A percentile compares a stretch with the other conserved stretches of the same genome.
phyloP scores from a whole-genome alignment of 2,888 invertebrate genomes.

The Congeria kusceri region DNA sequence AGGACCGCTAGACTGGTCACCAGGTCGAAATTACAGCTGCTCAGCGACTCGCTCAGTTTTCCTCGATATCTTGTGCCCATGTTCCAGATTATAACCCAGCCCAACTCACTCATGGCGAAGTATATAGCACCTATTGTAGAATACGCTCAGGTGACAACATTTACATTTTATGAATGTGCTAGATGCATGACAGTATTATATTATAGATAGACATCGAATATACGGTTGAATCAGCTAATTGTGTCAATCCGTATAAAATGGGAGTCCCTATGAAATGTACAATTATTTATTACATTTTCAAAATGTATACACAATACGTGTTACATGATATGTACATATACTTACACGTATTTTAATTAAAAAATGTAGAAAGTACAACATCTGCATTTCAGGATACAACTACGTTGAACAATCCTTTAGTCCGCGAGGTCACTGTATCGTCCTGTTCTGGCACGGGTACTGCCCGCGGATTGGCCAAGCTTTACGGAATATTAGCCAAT shows the following conservation, averaged over 20 bases:
- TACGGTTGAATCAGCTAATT: too few relatives aligned
- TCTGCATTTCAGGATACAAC: conserved; percentile 29
- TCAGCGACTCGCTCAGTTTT: conserved; percentile 23
- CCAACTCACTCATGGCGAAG: conserved; percentile 18
- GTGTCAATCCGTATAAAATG: too few relatives aligned
- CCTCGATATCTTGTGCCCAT: conserved; percentile 27
- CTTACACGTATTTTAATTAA: too few relatives aligned
- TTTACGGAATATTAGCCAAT: conserved; percentile 59
- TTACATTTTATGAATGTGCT: too few relatives aligned
- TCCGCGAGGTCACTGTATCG: conserved; percentile 74
- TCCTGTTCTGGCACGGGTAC: conserved; percentile 80
- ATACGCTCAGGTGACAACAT: conserved; percentile 17
- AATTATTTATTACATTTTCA: too few relatives aligned
- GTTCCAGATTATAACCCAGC: conserved; percentile 20
- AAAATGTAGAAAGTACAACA: too few relatives aligned
- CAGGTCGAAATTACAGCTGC: conserved; percentile 16
- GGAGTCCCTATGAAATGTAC: too few relatives aligned
- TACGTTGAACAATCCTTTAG: conserved; percentile 68
- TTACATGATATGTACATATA: too few relatives aligned
- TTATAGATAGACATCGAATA: too few relatives aligned
- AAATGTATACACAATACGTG: too few relatives aligned
- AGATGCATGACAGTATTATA: too few relatives aligned
- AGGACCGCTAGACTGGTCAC: conserved; percentile 66
- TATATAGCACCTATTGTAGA: conserved; percentile 20
- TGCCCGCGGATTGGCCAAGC: conserved; percentile 78